Evolutionary conservation across 2,888 invertebrate genomes (phyloP).

Genomic region (Lymantria monacha): DNA sequence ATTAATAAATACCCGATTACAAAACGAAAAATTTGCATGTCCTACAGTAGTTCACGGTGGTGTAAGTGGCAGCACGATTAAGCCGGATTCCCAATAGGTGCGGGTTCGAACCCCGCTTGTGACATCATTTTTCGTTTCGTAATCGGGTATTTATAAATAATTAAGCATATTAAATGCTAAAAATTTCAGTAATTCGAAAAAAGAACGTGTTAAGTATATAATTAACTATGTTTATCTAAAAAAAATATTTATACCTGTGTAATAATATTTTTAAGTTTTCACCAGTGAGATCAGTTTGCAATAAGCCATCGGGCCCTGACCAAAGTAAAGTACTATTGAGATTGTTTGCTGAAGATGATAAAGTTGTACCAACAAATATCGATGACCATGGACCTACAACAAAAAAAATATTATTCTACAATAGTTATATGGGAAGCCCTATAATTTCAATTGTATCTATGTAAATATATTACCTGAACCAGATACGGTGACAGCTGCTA

Average conservation of each 20-base stretch:
- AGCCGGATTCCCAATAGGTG: no score
- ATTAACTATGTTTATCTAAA: no score
- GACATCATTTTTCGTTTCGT: no score
- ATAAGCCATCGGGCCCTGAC: constrained; percentile 88
- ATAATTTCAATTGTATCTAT: background rate
- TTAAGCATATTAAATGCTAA: no score
- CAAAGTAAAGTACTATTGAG: constrained; percentile 85
- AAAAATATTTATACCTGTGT: constrained; percentile 59
- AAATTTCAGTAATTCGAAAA: no score
- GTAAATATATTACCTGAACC: constrained; percentile 77
- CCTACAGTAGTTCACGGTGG: no score
- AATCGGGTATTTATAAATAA: no score
- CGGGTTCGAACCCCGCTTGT: no score
- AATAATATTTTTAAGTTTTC: constrained; percentile 87
- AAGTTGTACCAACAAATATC: constrained; percentile 87
- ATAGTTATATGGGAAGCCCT: background rate
- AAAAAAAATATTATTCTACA: background rate
- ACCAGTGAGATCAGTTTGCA: constrained; percentile 92
- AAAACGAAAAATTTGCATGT: no score
- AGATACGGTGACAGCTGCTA: constrained; percentile 88
- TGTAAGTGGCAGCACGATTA: no score
- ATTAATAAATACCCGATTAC: no score
- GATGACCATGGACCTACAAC: constrained; percentile 88
- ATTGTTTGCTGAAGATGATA: constrained; percentile 79
- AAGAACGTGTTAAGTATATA: no score